A percentile compares a stretch with the other conserved stretches of the same genome.
phyloP scores from a whole-genome alignment of 2,797 vertebrate species.

The Tauraco hartlaubi region DNA sequence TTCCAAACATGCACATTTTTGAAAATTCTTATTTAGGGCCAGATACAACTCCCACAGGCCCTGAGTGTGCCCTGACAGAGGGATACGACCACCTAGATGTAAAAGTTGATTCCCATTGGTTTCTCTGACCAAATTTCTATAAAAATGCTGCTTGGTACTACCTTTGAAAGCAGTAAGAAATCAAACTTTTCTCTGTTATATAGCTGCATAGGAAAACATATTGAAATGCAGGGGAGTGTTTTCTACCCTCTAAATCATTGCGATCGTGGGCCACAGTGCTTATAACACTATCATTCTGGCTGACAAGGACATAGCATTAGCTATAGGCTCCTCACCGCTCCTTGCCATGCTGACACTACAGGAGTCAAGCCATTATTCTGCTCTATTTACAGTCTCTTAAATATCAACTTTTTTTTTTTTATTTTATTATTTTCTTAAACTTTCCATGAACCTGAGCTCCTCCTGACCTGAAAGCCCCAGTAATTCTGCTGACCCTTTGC shows the following conservation, averaged over 20 bases:
- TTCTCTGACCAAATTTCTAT: neutral
- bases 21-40: neutral
- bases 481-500: neutral
- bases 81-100: neutral
- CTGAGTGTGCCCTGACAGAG: rapidly evolving
- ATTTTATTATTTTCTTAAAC: neutral
- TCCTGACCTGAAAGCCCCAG: neutral
- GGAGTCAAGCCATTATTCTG: neutral
- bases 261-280: neutral
- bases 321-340: neutral
- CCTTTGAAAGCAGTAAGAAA: conserved; percentile 31
- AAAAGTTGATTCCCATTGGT: neutral
- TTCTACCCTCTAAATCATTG: conserved; percentile 38
- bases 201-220: conserved; percentile 7
- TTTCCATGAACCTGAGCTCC: conserved; percentile 13
- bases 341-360: neutral
- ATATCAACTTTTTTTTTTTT: neutral
- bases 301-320: conserved; percentile 31
- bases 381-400: conserved; percentile 8
- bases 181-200: neutral
- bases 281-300: neutral
- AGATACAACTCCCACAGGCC: neutral
- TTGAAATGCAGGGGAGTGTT: conserved; percentile 30
- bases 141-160: neutral
- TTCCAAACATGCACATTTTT: neutral